Evolutionary conservation across 2,113 vertebrate species (phyloP).

Genomic region (western clawed frog (Xenopus tropicalis)): UCB_Xtro_10.0 CM004447.2:67972501-67973000

Average conservation of each 20-base stretch:
- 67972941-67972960: slow-evolving; percentile 40
- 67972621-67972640: too few relatives aligned
- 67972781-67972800: not conserved
- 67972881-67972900: slow-evolving; percentile 20
- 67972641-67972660: too few relatives aligned
- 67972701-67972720: slow-evolving; percentile 12
- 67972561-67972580: too few relatives aligned
- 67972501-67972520: too few relatives aligned
- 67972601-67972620: too few relatives aligned
- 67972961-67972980: slow-evolving; percentile 51
- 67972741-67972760: slow-evolving; percentile 36
- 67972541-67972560: too few relatives aligned
- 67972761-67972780: not conserved
- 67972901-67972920: slow-evolving; percentile 61
- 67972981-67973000: slow-evolving; percentile 43
- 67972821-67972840: not conserved
- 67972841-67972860: not conserved
- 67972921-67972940: slow-evolving; percentile 49
- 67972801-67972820: not conserved
- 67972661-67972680: too few relatives aligned
- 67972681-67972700: too few relatives aligned
- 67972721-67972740: slow-evolving; percentile 23
- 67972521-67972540: too few relatives aligned
- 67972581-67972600: too few relatives aligned
- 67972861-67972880: not conserved